Evolutionary conservation across 2,113 vertebrate species (phyloP).

Genomic region (Chunga burmeisteri): DNA sequence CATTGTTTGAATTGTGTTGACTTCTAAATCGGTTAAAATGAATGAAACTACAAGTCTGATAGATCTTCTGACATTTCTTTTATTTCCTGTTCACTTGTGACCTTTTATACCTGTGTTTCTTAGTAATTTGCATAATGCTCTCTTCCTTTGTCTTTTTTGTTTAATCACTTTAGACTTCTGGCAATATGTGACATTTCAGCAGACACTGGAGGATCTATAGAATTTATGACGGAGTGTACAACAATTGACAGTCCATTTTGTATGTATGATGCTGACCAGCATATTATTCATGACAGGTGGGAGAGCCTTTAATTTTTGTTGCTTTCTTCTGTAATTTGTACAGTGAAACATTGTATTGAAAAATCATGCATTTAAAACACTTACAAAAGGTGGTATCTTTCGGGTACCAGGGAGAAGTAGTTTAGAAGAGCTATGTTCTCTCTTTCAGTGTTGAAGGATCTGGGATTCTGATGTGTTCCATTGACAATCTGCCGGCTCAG

Average conservation of each 20-base stretch:
- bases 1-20: neutral
- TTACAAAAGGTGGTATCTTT: neutral
- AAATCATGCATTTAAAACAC: neutral
- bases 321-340: neutral
- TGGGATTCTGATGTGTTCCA: slow-evolving; percentile 98
- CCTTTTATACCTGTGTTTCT: neutral
- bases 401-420: neutral
- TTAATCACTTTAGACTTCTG: slow-evolving; percentile 80
- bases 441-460: slow-evolving; percentile 89
- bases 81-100: neutral
- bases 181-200: slow-evolving; percentile 98
- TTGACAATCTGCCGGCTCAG: slow-evolving; percentile 96
- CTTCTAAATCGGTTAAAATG: neutral
- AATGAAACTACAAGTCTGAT: neutral
- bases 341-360: neutral
- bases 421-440: neutral
- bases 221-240: slow-evolving; percentile 96
- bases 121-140: neutral
- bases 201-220: slow-evolving; percentile 93
- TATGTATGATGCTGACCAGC: slow-evolving; percentile 95
- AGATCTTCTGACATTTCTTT: neutral
- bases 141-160: neutral
- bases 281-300: slow-evolving; percentile 93
- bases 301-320: neutral
- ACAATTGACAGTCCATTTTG: slow-evolving; percentile 96